Evolutionary conservation across 1,140 invertebrate genomes (phyloP).

Genomic region (Ooceraea biroi): DNA sequence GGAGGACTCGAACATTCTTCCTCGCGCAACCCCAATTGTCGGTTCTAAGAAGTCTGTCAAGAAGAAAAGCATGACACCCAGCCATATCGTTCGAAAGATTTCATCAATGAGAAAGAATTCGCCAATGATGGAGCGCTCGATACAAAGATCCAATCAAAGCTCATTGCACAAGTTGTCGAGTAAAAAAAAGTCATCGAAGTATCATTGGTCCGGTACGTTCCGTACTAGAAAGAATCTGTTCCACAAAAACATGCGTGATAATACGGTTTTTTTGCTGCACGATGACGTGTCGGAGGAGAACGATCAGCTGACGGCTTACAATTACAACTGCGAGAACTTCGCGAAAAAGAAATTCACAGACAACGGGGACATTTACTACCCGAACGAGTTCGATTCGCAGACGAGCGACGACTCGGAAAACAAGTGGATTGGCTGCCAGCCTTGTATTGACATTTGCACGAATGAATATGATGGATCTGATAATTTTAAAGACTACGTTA

Average conservation of each 20-base stretch:
- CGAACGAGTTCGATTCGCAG: constrained; percentile 26
- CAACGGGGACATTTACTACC: constrained; percentile 45
- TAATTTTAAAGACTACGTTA: constrained; percentile 33
- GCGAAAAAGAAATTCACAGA: constrained; percentile 13
- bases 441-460: constrained; percentile 7
- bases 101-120: constrained; percentile 11
- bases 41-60: not conserved
- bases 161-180: constrained; percentile 11
- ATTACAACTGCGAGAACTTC: constrained; percentile 56
- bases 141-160: not conserved
- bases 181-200: constrained; percentile 56
- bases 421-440: not conserved
- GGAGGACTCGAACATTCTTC: not conserved
- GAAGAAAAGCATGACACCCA: not conserved
- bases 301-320: constrained; percentile 41
- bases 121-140: not conserved
- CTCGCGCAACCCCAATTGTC: not conserved
- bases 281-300: not conserved
- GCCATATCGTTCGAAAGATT: constrained; percentile 12
- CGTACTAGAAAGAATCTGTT: not conserved
- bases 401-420: not conserved
- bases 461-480: not conserved
- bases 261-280: not conserved
- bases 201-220: constrained; percentile 71
- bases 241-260: not conserved